These are phyloP conservation scores for Stegana nigrithorax DNA, from an alignment of 2,888 invertebrate genomes.

Conservation along the genomic window DNA sequence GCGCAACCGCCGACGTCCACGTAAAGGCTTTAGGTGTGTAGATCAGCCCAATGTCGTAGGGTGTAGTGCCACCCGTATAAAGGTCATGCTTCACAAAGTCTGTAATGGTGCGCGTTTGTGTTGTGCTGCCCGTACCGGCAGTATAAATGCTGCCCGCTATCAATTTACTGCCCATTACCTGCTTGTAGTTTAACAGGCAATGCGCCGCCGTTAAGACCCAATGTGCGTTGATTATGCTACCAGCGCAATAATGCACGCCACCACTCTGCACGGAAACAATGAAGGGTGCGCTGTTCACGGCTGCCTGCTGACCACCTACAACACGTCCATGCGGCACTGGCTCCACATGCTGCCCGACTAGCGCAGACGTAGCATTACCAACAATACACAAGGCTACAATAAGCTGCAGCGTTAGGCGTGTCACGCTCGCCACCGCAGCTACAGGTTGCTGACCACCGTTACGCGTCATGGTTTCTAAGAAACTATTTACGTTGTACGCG, in stretches of 20 bases:
- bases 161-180: constrained; percentile 51
- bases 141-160: constrained; percentile 62
- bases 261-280: constrained; percentile 61
- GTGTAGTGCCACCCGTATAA: constrained; percentile 59
- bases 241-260: constrained; percentile 61
- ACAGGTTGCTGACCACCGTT: no score
- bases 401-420: no score
- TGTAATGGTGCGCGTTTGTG: constrained; percentile 52
- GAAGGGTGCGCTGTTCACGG: constrained; percentile 55
- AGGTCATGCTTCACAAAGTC: constrained; percentile 54
- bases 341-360: background rate
- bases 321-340: constrained; percentile 44
- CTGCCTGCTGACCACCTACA: constrained; percentile 56
- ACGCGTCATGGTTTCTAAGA: background rate
- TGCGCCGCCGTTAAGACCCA: constrained; percentile 66
- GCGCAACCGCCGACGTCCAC: constrained; percentile 53
- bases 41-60: constrained; percentile 64
- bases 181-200: constrained; percentile 48
- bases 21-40: constrained; percentile 56
- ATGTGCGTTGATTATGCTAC: constrained; percentile 57
- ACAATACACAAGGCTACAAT: no score
- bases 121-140: constrained; percentile 48
- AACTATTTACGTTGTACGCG: background rate
- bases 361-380: constrained; percentile 14
- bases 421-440: no score